Evolutionary conservation across 2,113 vertebrate species (phyloP).

Genomic region (Apus apus): DNA sequence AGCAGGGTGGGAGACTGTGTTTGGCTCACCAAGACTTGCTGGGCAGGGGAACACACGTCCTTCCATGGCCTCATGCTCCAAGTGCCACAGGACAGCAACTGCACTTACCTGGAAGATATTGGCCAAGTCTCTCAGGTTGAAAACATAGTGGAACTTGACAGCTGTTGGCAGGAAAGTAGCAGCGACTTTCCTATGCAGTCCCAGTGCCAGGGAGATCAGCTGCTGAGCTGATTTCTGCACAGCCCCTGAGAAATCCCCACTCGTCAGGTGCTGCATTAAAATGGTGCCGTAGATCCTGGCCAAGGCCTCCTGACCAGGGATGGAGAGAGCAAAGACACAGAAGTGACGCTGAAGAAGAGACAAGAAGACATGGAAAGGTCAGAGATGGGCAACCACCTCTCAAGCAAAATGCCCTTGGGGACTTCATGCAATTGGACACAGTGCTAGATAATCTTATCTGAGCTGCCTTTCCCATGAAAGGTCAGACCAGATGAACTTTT

Average conservation of each 20-base stretch:
- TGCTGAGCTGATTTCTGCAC: slow-evolving; percentile 81
- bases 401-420: neutral
- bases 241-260: slow-evolving; percentile 72
- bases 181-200: slow-evolving; percentile 84
- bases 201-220: slow-evolving; percentile 84
- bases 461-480: neutral
- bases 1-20: neutral
- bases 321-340: slow-evolving; percentile 88
- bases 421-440: neutral
- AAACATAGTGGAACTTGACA: slow-evolving; percentile 95
- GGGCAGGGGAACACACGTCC: neutral
- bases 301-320: slow-evolving; percentile 86
- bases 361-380: neutral
- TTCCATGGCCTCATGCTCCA: neutral
- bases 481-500: neutral
- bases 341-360: slow-evolving; percentile 87
- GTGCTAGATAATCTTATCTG: neutral
- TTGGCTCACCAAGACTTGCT: neutral
- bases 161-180: slow-evolving; percentile 90
- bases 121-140: slow-evolving; percentile 94
- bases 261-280: slow-evolving; percentile 82
- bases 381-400: neutral
- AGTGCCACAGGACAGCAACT: neutral
- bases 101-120: slow-evolving; percentile 92
- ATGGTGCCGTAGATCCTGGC: slow-evolving; percentile 92